These are phyloP conservation scores for Phymorhynchus buccinoides DNA, from an alignment of 1,140 invertebrate genomes.

Conservation along the genomic window DNA sequence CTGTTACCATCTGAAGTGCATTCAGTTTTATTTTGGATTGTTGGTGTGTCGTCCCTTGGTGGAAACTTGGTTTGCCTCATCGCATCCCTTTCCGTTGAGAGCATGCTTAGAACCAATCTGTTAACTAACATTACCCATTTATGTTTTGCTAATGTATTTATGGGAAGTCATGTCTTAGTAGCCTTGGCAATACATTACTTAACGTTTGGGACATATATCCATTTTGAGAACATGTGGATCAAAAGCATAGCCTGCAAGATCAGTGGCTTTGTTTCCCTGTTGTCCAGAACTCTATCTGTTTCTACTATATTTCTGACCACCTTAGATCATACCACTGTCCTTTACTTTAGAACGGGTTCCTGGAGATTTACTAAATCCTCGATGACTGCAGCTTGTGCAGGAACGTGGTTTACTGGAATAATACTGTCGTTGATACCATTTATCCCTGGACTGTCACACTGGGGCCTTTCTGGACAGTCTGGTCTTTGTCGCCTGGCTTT, in stretches of 20 bases:
- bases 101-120: not conserved
- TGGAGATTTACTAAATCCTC: constrained; percentile 33
- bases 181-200: constrained; percentile 51
- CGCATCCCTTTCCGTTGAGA: not conserved
- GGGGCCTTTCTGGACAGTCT: not conserved
- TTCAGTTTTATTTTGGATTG: constrained; percentile 44
- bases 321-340: constrained; percentile 50
- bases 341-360: constrained; percentile 55
- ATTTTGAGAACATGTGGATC: not conserved
- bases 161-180: constrained; percentile 50
- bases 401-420: not conserved
- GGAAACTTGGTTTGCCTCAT: constrained; percentile 50
- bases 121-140: constrained; percentile 58
- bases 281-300: constrained; percentile 53
- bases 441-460: constrained; percentile 35
- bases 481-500: not conserved
- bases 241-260: not conserved
- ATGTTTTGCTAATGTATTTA: constrained; percentile 59
- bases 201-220: constrained; percentile 31
- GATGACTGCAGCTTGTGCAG: not conserved
- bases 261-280: not conserved
- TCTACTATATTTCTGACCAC: constrained; percentile 49
- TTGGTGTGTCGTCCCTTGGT: constrained; percentile 40
- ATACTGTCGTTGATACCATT: not conserved
- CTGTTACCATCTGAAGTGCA: constrained; percentile 42